Percentiles rank a stretch among this genome's conserved stretches.
Evolutionary conservation across 2,113 vertebrate species (phyloP).

Genomic region (Sceloporus tristichus): DNA sequence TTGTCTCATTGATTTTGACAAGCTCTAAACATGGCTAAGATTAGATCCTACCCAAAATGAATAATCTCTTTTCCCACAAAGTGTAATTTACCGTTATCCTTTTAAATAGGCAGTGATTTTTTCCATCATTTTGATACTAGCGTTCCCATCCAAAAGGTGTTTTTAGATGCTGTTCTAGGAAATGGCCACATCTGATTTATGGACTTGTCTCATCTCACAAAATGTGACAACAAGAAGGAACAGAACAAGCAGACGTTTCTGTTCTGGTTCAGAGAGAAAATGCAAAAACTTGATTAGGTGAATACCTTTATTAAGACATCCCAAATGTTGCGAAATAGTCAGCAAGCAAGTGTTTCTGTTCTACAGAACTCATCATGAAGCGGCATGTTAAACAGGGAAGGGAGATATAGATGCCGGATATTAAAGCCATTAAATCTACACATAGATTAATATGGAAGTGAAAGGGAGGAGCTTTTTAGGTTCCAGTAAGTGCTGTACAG

Average conservation of each 20-base stretch:
- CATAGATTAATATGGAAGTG: background rate
- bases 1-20: background rate
- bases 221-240: background rate
- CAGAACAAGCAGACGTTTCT: background rate
- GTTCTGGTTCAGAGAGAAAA: background rate
- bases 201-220: background rate
- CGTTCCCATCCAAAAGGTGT: background rate
- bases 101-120: background rate
- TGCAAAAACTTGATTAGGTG: no score
- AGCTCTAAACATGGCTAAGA: background rate
- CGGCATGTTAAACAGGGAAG: background rate
- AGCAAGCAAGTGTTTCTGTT: background rate
- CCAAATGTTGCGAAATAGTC: background rate
- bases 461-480: background rate
- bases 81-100: background rate
- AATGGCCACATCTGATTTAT: background rate
- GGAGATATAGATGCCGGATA: background rate
- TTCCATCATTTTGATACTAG: no score
- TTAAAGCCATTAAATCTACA: background rate
- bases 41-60: background rate
- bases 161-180: background rate
- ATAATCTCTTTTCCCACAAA: background rate
- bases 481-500: no score
- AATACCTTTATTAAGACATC: no score
- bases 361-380: background rate